Conservation (phyloP, 2,888 invertebrate genomes). For the Lumbricus terrestris region DNA sequence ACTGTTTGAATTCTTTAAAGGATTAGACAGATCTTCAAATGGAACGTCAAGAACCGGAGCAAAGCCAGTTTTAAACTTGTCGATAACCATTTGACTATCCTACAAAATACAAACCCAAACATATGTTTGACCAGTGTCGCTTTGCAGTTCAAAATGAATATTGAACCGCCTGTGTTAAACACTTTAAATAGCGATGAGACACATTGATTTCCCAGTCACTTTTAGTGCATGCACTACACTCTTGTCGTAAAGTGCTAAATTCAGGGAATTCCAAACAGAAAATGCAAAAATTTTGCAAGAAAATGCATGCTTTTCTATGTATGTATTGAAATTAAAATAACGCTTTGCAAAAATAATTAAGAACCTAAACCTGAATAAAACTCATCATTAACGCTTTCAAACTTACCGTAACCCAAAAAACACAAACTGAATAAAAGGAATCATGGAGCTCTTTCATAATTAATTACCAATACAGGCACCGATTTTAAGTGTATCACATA, state of each 20-base stretch:
- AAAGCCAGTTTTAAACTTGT: slow-evolving; percentile 93
- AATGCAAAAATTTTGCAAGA: not conserved
- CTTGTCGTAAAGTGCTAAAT: not conserved
- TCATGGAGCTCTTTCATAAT: not conserved
- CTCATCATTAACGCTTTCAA: not conserved
- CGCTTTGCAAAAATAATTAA: not conserved
- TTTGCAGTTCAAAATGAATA: not conserved
- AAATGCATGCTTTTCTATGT: not conserved
- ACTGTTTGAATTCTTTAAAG: not conserved
- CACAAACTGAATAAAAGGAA: too few species aligned
- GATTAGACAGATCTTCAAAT: slow-evolving; percentile 78
- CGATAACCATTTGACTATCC: slow-evolving; percentile 84
- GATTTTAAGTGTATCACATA: not conserved
- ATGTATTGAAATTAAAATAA: not conserved
- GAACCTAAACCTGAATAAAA: not conserved
- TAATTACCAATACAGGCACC: not conserved
- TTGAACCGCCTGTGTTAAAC: not conserved
- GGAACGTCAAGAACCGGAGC: slow-evolving; percentile 88
- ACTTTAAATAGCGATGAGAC: too few species aligned
- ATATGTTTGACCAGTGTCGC: not conserved
- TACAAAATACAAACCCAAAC: slow-evolving; percentile 53
- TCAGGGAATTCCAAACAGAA: not conserved
- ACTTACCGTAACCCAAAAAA: not conserved
- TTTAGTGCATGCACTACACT: too few species aligned
- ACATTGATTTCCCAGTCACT: too few species aligned